Evolutionary conservation across 2,888 invertebrate genomes (phyloP), one percentile per base, ranked within the genome.

Genomic region (Automeris io): DNA sequence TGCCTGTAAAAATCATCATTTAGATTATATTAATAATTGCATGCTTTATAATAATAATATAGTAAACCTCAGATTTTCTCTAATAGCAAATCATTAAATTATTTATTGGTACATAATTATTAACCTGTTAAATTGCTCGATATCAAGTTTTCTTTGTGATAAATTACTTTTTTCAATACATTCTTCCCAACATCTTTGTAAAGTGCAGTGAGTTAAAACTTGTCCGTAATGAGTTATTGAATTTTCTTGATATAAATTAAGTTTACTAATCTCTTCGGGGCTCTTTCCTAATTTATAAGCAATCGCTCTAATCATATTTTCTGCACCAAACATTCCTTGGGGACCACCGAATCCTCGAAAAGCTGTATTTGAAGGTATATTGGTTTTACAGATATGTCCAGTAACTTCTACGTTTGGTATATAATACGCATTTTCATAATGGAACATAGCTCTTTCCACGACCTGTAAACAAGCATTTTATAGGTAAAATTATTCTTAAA

Each of bases 301-400:
- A 8, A 96, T 88, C 47, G 95, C 91, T 45, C 92, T 87, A 24
- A 95, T 88, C 52, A 95, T 92, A 50, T 88, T 90, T 75, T 97
- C 97, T 0, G 90, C 93, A 1, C 92, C 90, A 63, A 94, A 93
- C 95, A 96, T 95, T 18, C 93, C 96, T 66, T 97, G 97, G 0
- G 97, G 97, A 0, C 92, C 95, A 4, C 97, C 97, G 60, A 96
- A 97, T 1, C 96, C 96, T 55, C 98, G 88, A 61, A 97, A 98
- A 0, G 98, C 98, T 0, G 97, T 98, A 66, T 96, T 96, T 0
- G 96, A 96, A 0, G 96, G 92, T 35, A 95, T 71, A 82, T 98
- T 97, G 0, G 98, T 98, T 75, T 90, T 93, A 63, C 97, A 98
- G 7, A 91, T 83, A 59, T 90, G 90, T 0, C 94, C 94, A 7